These are phyloP conservation scores for Drosophila pallidifrons DNA, from an alignment of 1,140 invertebrate genomes.

Conservation along the genomic window DNA sequence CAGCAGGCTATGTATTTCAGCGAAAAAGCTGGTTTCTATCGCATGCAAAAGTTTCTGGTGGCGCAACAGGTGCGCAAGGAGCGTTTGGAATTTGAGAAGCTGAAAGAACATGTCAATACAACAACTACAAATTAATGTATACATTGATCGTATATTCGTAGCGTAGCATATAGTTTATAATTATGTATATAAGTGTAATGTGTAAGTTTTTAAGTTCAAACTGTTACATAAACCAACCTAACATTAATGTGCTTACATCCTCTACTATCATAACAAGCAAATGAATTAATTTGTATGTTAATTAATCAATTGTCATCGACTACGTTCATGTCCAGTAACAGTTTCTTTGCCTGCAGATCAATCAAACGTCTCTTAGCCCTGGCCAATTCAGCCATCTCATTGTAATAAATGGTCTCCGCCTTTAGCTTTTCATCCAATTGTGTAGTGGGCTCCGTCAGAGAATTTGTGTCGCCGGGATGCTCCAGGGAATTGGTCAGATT, in stretches of 20 bases:
- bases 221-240: constrained; percentile 35
- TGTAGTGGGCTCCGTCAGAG: constrained; percentile 57
- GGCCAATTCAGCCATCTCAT: constrained; percentile 79
- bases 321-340: constrained; percentile 69
- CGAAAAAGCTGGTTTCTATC: constrained; percentile 67
- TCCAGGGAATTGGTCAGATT: constrained; percentile 48
- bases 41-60: constrained; percentile 72
- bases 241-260: constrained; percentile 33
- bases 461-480: constrained; percentile 37
- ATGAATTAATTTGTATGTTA: constrained; percentile 2
- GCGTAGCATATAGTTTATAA: neutral
- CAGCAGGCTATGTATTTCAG: constrained; percentile 67
- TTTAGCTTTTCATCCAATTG: constrained; percentile 75
- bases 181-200: constrained; percentile 35
- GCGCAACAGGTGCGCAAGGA: constrained; percentile 66
- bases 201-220: constrained; percentile 34
- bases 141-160: no score
- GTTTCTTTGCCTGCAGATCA: constrained; percentile 75
- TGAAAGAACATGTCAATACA: neutral
- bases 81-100: constrained; percentile 54
- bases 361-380: constrained; percentile 71
- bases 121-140: neutral
- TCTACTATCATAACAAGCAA: constrained; percentile 38
- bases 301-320: constrained; percentile 41
- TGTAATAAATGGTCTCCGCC: constrained; percentile 80